Evolutionary conservation across 2,797 vertebrate species (phyloP), one percentile per base, ranked within the genome.

Genomic region (Gephyroberyx darwinii): DNA sequence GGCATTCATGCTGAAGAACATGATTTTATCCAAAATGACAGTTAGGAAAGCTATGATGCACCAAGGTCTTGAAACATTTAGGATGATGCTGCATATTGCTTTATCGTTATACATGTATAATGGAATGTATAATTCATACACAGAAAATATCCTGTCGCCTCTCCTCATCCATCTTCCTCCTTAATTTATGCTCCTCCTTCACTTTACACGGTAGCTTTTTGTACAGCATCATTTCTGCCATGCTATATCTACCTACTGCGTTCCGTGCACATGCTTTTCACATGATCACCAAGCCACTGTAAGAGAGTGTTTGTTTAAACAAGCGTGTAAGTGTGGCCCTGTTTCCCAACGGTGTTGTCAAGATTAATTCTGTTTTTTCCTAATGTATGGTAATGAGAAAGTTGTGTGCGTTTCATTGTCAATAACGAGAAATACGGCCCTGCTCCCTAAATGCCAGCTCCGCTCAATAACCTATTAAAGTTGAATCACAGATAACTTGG

Each of bases 381-480:
- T 92, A 93, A 94, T 93, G 91, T 92, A 94, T 94, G 92, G 90
- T 94, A 94, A 94, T 94, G 92, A 93, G 92, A 93, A 91, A 92
- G 89, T 91, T 91, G 90, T 92, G 91, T 92, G 91, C 84, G 75
- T 94, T 92, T 93, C 88, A 93, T 92, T 93, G 92, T 94, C 93
- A 92, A 94, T 94, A 94, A 87, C 61, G 74, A 94, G 92, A 94
- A 94, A 93, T 93, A 94, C 92, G 77, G 90, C 88, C 84, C 83
- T 73, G 91, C 91, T 93, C 90, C 91, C 92, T 93, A 94, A 95
- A 94, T 93, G 93, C 91, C 83, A 84, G 82, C 86, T 86, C 82
- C 89, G 93, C 90, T 95, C 93, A 94, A 94, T 94, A 94, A 93
- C 92, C 93, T 93, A 94, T 95, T 95, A 94, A 94, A 94, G 92